Conservation (phyloP, 2,113 vertebrate genomes). For the Cyprinus carpio region DNA sequence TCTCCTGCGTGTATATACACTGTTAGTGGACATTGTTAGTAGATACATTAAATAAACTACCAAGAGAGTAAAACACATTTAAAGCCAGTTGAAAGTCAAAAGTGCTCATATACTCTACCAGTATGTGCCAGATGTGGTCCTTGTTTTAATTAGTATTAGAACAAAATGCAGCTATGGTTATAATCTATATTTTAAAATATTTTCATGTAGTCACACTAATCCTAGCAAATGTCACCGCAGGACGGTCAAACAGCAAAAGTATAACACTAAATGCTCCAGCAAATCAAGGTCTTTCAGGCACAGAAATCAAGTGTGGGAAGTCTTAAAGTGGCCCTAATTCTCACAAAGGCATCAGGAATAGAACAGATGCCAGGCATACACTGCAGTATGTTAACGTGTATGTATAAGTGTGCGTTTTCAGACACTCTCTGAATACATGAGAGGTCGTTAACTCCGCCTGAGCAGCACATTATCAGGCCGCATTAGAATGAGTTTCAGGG, state of each 20-base stretch:
- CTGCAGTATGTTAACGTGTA: constrained; percentile 77
- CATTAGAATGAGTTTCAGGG: constrained; percentile 69
- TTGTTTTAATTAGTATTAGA: neutral
- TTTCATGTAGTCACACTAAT: neutral
- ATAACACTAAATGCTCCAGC: constrained; percentile 15
- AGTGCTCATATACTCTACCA: neutral
- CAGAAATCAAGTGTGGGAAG: constrained; percentile 26
- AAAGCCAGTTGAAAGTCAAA: neutral
- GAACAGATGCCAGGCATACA: constrained; percentile 85
- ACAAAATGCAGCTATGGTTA: neutral
- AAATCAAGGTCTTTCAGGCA: constrained; percentile 22
- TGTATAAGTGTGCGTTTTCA: constrained; percentile 64
- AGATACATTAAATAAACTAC: neutral
- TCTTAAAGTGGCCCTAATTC: constrained; percentile 76
- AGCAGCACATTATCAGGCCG: constrained; percentile 75
- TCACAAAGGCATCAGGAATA: constrained; percentile 82
- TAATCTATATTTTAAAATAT: neutral
- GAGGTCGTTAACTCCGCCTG: constrained; percentile 79
- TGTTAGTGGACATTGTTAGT: neutral
- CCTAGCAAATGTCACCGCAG: neutral
- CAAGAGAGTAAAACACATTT: neutral
- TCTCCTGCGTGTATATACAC: neutral
- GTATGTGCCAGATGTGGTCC: neutral
- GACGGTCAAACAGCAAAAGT: neutral
- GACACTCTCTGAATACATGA: constrained; percentile 75